Evolutionary conservation across 2,888 invertebrate genomes (phyloP), one percentile per base, ranked within the genome.

Genomic region (Latrodectus elegans): DNA sequence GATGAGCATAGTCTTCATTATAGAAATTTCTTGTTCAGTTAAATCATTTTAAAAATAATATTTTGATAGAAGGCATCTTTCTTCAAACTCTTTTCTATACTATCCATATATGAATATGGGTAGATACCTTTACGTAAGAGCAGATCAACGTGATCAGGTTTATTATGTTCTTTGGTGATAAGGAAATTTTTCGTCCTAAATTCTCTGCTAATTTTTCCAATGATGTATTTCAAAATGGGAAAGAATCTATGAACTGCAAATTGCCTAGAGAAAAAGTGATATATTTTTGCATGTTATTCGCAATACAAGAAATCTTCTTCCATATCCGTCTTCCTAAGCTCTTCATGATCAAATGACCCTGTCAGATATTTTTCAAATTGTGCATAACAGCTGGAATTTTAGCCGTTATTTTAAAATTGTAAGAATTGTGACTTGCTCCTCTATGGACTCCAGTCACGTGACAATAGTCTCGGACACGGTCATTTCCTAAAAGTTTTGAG

Each of bases 401-500:
- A 6, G 14, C 38, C 10, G 26, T 53, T 11, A 74, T 4, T 22
- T 82, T 73, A 17, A 38, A 76, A 26, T 84, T 78, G 65, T 79
- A 84, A 6, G 14, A 8, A 15, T 68, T 70, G 38, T 86, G 80
- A 8, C 26, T 52, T 17, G 75, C 80, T n/a, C 70, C 38, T 38
- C 74, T 11, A 49, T 55, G 70, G 8, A 26, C 6, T 3, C 75
- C 81, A 4, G 70, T 72, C 4, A 86, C 12, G 49, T 75, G 76
- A 51, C 73, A 22, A 49, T 85, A 79, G 11, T 85, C 85, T 26
- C 84, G 51, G 11, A 84, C 84, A 14, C 12, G 17, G 53, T 70
- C 70, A 22, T 15, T 22, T 11, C 8, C 14, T 38, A 83, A 52
- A 15, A 70, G 60, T 68, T 76, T 68, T 9, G 22, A 26, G 26